Evolutionary conservation across 2,888 invertebrate genomes (phyloP).

Genomic region (Oscheius onirici): DNA sequence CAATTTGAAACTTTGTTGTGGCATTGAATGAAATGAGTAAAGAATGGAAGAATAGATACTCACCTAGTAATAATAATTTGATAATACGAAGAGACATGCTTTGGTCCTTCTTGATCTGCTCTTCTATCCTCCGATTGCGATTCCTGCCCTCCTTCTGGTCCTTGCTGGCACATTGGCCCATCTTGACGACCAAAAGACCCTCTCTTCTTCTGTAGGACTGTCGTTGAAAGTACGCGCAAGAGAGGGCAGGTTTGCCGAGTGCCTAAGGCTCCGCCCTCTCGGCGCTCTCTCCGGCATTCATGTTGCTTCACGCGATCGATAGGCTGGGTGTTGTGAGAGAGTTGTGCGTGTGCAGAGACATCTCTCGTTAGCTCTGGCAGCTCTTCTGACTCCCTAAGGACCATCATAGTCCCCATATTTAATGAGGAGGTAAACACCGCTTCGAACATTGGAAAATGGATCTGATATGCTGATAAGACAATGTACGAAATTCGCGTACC

Average conservation of each 20-base stretch:
- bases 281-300: constrained; percentile 28
- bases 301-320: constrained; percentile 29
- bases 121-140: constrained; percentile 69
- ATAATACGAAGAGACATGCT: constrained; percentile 70
- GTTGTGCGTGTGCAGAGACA: constrained; percentile 11
- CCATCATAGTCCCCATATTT: not conserved
- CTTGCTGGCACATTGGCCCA: constrained; percentile 71
- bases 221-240: not conserved
- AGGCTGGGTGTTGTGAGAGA: not conserved
- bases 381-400: not conserved
- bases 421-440: too few species aligned
- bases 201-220: not conserved
- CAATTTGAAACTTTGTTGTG: too few species aligned
- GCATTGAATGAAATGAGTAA: not conserved
- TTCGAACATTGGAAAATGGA: too few species aligned
- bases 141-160: constrained; percentile 70
- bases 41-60: constrained; percentile 11
- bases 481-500: too few species aligned
- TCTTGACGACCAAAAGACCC: constrained; percentile 33
- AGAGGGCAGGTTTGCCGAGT: not conserved
- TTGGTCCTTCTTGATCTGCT: constrained; percentile 71
- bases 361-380: not conserved
- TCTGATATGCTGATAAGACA: too few species aligned
- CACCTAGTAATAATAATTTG: constrained; percentile 70
- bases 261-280: constrained; percentile 16